These are phyloP conservation scores for Fundulus diaphanus DNA, from an alignment of 2,797 vertebrate genomes.

Conservation along the genomic window DNA sequence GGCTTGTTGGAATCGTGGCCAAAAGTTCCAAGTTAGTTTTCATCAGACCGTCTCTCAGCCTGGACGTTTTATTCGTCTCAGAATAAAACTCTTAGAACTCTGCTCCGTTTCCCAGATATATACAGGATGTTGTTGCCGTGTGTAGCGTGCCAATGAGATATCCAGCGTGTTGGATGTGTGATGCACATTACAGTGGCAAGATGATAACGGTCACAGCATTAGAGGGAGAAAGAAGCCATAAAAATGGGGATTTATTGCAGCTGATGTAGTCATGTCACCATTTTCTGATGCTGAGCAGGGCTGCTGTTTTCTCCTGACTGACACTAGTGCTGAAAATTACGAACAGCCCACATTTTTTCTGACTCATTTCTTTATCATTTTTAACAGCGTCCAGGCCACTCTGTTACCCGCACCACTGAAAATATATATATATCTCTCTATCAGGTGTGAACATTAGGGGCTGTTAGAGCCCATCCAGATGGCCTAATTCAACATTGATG, in stretches of 20 bases:
- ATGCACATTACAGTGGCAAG: neutral
- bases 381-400: neutral
- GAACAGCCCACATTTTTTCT: slow-evolving; percentile 5
- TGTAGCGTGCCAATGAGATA: neutral
- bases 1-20: too few relatives aligned
- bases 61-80: neutral
- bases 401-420: neutral
- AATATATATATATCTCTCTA: too few relatives aligned
- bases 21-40: neutral
- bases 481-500: neutral
- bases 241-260: neutral
- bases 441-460: neutral
- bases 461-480: neutral
- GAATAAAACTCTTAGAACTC: neutral
- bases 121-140: neutral
- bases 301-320: neutral
- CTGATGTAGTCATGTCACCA: too few relatives aligned
- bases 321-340: neutral
- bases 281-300: too few relatives aligned
- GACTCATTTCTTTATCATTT: slow-evolving; percentile 9
- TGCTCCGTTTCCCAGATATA: neutral
- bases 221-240: neutral
- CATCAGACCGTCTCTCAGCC: neutral
- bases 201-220: neutral
- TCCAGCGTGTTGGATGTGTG: neutral